Conservation (phyloP, 2,888 invertebrate species). For the Campoplex capitator region DNA sequence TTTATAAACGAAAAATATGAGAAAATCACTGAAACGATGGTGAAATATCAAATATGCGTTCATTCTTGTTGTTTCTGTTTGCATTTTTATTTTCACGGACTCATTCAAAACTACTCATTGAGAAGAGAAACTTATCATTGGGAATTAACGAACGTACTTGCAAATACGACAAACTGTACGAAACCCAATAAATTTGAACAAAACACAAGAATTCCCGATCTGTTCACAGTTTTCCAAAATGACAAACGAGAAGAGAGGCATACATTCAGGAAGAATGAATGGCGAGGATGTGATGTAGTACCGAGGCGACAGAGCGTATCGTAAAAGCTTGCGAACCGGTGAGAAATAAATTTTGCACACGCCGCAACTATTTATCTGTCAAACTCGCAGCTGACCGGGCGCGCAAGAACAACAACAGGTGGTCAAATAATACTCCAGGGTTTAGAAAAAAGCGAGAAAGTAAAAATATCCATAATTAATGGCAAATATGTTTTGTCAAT, state of each 20-base stretch:
- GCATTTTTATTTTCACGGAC: background rate
- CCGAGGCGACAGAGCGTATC: constrained; percentile 24
- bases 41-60: background rate
- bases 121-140: background rate
- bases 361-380: constrained; percentile 64
- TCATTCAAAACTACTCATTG: background rate
- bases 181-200: background rate
- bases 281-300: background rate
- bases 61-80: background rate
- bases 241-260: constrained; percentile 3
- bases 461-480: background rate
- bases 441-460: background rate
- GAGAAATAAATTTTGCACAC: constrained; percentile 69
- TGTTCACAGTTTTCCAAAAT: constrained; percentile 39
- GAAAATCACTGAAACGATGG: background rate
- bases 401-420: background rate
- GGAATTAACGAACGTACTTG: background rate
- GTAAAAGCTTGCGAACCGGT: constrained; percentile 35
- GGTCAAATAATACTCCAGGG: background rate
- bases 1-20: background rate
- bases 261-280: constrained; percentile 40
- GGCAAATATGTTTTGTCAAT: background rate
- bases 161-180: background rate
- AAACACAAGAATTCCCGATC: background rate
- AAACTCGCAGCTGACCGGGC: constrained; percentile 66